Base-by-base conservation (phyloP, 2,888 invertebrate genomes). In the Plutella xylostella region DNA sequence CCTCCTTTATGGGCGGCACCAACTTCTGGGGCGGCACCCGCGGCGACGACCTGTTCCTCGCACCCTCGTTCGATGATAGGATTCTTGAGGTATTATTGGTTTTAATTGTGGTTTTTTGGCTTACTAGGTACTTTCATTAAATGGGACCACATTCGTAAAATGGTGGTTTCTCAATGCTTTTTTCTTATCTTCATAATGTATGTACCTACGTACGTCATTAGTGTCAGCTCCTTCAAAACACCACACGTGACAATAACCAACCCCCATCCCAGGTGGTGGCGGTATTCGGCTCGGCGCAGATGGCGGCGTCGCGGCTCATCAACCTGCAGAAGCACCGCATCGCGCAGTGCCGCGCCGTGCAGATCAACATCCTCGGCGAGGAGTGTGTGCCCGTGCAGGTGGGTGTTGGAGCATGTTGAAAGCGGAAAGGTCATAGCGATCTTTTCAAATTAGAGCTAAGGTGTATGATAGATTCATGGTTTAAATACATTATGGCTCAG, bases 21-120 rank as follows among this genome's bases (percentile, higher is more conserved):
- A 98, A 98, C 76, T 98, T 98, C 73, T 98, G 98, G 98, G 98
- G 98, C 42, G 94, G 94, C 4, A 91, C 91, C 2, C 92, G 96
- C 63, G 94, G 93, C 57, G 96, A 95, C 56, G 96, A 96, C 61
- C 87, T 94, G 42, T 98, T 98, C 65, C 80, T 96, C 14, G 92
- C 96, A 0, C 97, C 97, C 3, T 94, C 95, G 12, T 97, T 98
- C 65, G 98, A 98, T 72, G 98, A 98, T 75, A 90, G 94, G 46
- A 92, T 98, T 49, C 82, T 98, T 40, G 98, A 98, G 86, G 98
- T 98, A 28, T n/a, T n/a, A n/a, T n/a, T 56, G 56, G 25, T 25
- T 5, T 9, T 25, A 25, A 25, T 7, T 25, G 25, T 25, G 9
- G 6, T 25, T 25, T 25, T 25, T 7, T 25, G n/a, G n/a, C n/a